These are phyloP conservation scores for Gallinago solitaria DNA, from an alignment of 2,797 vertebrate genomes.

Conservation along the genomic window DNA sequence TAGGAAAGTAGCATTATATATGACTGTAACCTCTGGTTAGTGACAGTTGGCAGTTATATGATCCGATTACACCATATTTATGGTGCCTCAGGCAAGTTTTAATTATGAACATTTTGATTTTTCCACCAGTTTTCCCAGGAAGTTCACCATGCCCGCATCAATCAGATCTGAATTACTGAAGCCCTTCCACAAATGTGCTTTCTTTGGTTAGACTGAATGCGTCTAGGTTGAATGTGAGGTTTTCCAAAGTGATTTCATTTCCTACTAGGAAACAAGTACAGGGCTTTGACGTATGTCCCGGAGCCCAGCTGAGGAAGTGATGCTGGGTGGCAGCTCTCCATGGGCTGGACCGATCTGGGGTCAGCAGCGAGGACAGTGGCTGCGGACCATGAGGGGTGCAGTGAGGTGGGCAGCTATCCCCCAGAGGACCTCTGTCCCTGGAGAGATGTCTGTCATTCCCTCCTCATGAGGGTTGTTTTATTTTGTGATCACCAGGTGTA, in stretches of 20 bases:
- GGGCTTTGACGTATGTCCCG: background rate
- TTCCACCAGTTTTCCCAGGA: slow-evolving; percentile 25
- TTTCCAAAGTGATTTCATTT: slow-evolving; percentile 40
- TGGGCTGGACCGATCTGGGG: rapidly evolving
- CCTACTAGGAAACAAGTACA: background rate
- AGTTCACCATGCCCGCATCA: slow-evolving; percentile 34
- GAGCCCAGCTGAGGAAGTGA: background rate
- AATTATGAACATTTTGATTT: slow-evolving; percentile 14
- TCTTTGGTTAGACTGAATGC: background rate
- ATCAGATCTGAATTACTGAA: background rate
- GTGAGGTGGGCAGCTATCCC: background rate
- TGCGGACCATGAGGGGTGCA: rapidly evolving
- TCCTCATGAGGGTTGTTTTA: background rate
- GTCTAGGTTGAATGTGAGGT: background rate
- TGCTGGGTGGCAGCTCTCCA: background rate
- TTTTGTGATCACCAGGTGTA: background rate
- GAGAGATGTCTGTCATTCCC: background rate
- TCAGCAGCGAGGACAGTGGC: background rate
- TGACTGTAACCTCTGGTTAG: background rate
- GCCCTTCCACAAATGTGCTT: background rate
- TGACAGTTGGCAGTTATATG: background rate
- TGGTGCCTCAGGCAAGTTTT: background rate
- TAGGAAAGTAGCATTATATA: slow-evolving; percentile 20
- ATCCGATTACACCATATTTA: background rate
- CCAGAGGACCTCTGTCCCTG: background rate